phyloP scores from a whole-genome alignment of 2,113 vertebrate species.

The Neomonachus schauinslandi region DNA sequence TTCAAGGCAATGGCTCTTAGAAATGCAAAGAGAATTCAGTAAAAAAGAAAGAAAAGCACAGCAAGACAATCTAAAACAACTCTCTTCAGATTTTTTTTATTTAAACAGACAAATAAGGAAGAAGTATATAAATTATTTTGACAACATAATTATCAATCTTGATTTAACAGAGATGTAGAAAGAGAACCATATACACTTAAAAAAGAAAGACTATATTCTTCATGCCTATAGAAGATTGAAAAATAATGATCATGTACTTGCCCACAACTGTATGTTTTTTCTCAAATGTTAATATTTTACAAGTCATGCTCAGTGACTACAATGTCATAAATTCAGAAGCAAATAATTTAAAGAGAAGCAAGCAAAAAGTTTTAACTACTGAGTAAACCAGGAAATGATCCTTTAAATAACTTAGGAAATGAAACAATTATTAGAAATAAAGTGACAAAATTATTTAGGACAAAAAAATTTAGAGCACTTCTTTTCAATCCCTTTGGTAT shows the following conservation, averaged over 20 bases:
- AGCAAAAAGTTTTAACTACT: not conserved
- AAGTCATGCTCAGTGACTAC: not conserved
- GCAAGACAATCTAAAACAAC: not conserved
- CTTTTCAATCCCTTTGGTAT: not conserved
- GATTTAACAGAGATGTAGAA: not conserved
- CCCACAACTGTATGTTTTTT: not conserved
- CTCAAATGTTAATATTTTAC: not conserved
- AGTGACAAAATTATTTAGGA: not conserved
- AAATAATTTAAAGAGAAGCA: not conserved
- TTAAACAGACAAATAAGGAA: not conserved
- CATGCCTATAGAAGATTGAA: not conserved
- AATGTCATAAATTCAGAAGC: not conserved
- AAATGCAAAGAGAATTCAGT: not conserved
- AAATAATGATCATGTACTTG: not conserved
- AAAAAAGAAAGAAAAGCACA: not conserved
- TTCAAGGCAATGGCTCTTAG: not conserved
- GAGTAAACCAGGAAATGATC: not conserved
- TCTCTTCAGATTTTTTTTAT: not conserved
- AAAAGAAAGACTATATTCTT: not conserved
- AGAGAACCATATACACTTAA: not conserved
- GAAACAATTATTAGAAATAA: not conserved
- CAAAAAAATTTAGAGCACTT: not conserved
- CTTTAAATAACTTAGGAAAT: not conserved
- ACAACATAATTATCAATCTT: not conserved
- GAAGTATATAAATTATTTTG: not conserved